Percentiles rank a stretch among this genome's conserved stretches.
These are phyloP conservation scores for Heteromurus nitidus DNA, from an alignment of 2,888 invertebrate species.

Conservation along the genomic window DNA sequence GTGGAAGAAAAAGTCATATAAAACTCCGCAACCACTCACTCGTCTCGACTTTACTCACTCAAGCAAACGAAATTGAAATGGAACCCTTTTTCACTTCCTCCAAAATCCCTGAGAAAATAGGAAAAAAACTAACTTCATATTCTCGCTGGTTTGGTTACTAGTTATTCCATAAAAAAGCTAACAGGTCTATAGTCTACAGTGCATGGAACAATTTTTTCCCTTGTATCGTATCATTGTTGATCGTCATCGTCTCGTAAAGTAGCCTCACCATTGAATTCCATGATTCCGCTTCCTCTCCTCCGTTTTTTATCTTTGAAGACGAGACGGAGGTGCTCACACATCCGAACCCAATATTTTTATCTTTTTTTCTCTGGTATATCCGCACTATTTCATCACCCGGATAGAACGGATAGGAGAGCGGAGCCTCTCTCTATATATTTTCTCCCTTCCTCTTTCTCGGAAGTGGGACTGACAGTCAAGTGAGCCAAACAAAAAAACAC, in stretches of 20 bases:
- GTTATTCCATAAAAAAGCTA: too few species aligned
- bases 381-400: slow-evolving; percentile 25
- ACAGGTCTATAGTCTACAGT: too few species aligned
- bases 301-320: background rate
- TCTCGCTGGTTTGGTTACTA: background rate
- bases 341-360: slow-evolving; percentile 51
- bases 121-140: background rate
- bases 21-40: too few species aligned
- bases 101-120: background rate
- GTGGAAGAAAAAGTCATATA: slow-evolving; percentile 7
- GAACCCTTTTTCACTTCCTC: slow-evolving; percentile 57
- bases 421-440: too few species aligned
- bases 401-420: slow-evolving; percentile 18
- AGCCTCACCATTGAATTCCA: slow-evolving; percentile 35
- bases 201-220: background rate
- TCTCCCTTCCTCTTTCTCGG: slow-evolving; percentile 31
- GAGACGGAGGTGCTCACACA: slow-evolving; percentile 41
- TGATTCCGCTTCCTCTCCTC: slow-evolving; percentile 54
- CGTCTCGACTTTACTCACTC: slow-evolving; percentile 16
- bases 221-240: slow-evolving; percentile 29
- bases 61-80: slow-evolving; percentile 53
- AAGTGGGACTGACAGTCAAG: slow-evolving; percentile 45
- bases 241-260: slow-evolving; percentile 49
- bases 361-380: slow-evolving; percentile 8
- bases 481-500: slow-evolving; percentile 28